Evolutionary conservation across 2,888 invertebrate genomes (phyloP).

Genomic region (Hirtodrosophila confusa): DNA sequence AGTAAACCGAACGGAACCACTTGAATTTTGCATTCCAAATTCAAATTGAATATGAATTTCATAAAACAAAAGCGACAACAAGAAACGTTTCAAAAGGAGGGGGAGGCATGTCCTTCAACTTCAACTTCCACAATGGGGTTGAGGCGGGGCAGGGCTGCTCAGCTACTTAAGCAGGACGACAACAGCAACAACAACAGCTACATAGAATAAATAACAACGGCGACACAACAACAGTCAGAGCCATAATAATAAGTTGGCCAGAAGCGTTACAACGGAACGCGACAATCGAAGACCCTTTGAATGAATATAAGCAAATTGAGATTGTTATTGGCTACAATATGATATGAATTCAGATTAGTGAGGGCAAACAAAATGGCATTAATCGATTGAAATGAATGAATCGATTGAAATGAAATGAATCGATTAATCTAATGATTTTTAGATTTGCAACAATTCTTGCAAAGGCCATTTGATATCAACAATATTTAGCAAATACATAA

Average conservation of each 20-base stretch:
- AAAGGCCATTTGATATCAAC: too few species aligned
- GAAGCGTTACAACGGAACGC: neutral
- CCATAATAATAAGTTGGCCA: slow-evolving; percentile 29
- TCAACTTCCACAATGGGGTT: slow-evolving; percentile 21
- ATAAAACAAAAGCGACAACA: slow-evolving; percentile 61
- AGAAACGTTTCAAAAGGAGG: slow-evolving; percentile 13
- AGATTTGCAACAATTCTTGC: too few species aligned
- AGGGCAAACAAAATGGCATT: too few species aligned
- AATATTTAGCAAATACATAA: too few species aligned
- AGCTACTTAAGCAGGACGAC: slow-evolving; percentile 12
- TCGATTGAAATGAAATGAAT: too few species aligned
- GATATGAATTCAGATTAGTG: too few species aligned
- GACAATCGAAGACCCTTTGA: slow-evolving; percentile 32
- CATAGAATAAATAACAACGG: slow-evolving; percentile 44
- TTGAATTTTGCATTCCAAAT: slow-evolving; percentile 36
- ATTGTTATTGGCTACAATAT: neutral
- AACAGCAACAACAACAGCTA: slow-evolving; percentile 24
- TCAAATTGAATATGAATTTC: slow-evolving; percentile 56
- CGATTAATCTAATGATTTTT: too few species aligned
- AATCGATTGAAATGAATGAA: too few species aligned
- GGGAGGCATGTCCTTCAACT: slow-evolving; percentile 62
- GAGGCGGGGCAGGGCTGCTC: slow-evolving; percentile 24
- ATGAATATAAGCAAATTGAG: neutral
- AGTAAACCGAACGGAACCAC: slow-evolving; percentile 29
- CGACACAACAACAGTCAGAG: slow-evolving; percentile 28